A percentile compares a stretch with the other conserved stretches of the same genome.
phyloP scores from a whole-genome alignment of 2,113 vertebrate species.

The Nothoprocta pentlandii region DNA sequence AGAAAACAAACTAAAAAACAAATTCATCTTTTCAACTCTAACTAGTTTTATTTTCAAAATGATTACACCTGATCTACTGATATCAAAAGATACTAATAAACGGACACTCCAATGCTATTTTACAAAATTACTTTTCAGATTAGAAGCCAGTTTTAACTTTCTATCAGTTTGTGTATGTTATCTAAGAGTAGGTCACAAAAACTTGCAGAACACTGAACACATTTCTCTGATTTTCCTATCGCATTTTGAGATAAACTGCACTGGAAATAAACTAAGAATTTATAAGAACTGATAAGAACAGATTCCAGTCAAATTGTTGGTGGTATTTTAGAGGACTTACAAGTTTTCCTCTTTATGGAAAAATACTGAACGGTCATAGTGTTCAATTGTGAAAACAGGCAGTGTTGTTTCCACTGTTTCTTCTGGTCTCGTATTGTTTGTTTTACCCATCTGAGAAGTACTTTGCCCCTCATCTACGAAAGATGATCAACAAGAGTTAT shows the following conservation, averaged over 20 bases:
- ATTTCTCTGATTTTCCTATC: neutral
- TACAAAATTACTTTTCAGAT: neutral
- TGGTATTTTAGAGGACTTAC: slow-evolving; percentile 68
- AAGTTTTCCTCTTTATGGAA: neutral
- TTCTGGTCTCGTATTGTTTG: neutral
- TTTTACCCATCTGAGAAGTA: neutral
- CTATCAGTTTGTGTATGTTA: neutral
- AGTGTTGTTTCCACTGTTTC: slow-evolving; percentile 74
- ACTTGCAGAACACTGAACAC: neutral
- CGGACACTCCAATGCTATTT: neutral
- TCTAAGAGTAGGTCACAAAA: neutral
- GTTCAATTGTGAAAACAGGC: slow-evolving; percentile 80
- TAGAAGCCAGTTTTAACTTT: neutral
- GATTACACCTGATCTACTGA: neutral
- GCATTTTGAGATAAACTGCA: neutral
- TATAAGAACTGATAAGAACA: neutral
- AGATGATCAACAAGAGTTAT: neutral
- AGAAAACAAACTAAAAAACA: neutral
- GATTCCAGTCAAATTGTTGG: neutral
- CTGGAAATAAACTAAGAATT: neutral
- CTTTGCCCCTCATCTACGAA: slow-evolving; percentile 36
- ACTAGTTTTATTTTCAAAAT: neutral
- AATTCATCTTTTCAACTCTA: neutral
- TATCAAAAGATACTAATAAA: neutral
- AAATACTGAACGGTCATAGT: slow-evolving; percentile 39